These are phyloP conservation scores for Octopus bimaculoides DNA, from an alignment of 1,140 invertebrate genomes.

Conservation along the genomic window DNA sequence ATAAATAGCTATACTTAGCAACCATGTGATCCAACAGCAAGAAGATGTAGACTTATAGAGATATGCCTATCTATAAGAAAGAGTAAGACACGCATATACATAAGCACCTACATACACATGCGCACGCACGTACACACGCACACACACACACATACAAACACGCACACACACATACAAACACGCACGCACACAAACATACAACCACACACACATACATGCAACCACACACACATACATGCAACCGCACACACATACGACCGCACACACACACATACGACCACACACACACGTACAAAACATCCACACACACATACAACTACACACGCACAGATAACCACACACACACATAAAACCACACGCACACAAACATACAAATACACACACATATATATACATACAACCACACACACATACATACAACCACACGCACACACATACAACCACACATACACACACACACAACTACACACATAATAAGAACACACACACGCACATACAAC, in stretches of 20 bases:
- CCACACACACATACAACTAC: not conserved
- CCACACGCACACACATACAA: no score
- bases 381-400: no score
- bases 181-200: conserved; percentile 6
- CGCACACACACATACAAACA: conserved; percentile 1
- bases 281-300: not conserved
- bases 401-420: no score
- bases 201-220: not conserved
- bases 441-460: no score
- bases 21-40: no score
- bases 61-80: no score
- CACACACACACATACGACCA: not conserved
- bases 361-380: not conserved
- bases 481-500: no score
- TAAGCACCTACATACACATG: no score
- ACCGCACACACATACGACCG: not conserved
- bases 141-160: not conserved
- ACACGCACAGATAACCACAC: not conserved
- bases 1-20: no score
- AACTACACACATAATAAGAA: no score
- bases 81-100: no score
- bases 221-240: not conserved
- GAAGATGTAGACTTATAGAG: no score
- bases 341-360: not conserved
- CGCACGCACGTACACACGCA: not conserved